Percentiles rank a stretch among this genome's conserved stretches.
Conservation (phyloP, 2,113 vertebrate genomes). For the Petrocephalus microphthalmus region DNA sequence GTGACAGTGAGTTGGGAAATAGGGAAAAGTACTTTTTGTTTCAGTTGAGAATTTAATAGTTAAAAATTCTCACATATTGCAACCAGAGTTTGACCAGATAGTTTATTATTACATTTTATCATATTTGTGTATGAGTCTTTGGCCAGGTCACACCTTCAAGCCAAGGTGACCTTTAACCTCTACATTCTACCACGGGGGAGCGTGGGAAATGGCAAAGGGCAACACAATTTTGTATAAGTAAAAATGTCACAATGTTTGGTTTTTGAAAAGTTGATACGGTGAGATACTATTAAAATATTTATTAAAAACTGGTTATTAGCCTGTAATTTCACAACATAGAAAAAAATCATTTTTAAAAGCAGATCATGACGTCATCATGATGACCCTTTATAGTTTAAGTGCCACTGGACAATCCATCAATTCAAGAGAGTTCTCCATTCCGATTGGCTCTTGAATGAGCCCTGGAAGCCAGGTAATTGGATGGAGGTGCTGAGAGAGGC, state of each 20-base stretch:
- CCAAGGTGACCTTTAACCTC: neutral
- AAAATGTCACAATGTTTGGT: neutral
- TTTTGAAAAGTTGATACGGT: neutral
- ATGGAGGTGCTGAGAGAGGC: neutral
- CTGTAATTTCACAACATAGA: neutral
- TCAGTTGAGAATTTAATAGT: neutral
- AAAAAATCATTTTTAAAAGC: neutral
- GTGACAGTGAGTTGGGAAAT: neutral
- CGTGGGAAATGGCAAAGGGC: neutral
- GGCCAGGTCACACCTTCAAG: neutral
- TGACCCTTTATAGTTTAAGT: neutral
- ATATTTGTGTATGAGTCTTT: neutral
- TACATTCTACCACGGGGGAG: neutral
- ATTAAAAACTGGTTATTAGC: constrained; percentile 4
- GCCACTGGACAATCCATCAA: neutral
- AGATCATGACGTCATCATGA: neutral
- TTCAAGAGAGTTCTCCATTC: neutral
- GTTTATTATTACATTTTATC: neutral
- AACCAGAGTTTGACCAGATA: neutral
- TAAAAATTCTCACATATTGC: neutral
- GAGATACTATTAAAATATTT: neutral
- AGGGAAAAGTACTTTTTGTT: neutral
- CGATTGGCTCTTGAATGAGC: neutral
- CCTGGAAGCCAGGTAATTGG: neutral
- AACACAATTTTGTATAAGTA: neutral